These are phyloP conservation scores for Heliconius hewitsoni DNA, from an alignment of 1,140 invertebrate genomes.

Conservation along the genomic window DNA sequence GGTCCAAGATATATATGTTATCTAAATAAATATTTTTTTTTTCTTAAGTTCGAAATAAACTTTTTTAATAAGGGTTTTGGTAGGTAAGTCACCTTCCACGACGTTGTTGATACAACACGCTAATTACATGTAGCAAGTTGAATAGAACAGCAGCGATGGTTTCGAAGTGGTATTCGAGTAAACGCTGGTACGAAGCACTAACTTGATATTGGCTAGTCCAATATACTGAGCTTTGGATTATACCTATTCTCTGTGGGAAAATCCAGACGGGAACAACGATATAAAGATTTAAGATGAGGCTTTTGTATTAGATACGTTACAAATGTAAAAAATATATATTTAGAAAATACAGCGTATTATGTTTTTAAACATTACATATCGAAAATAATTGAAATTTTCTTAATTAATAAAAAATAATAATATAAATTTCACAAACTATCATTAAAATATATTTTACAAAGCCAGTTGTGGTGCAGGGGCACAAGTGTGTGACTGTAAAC, in stretches of 20 bases:
- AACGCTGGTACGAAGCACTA: slow-evolving; percentile 62
- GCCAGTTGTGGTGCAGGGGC: too few relatives aligned
- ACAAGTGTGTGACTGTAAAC: too few relatives aligned
- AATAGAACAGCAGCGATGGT: slow-evolving; percentile 10
- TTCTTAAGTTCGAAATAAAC: too few relatives aligned
- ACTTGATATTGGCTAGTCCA: slow-evolving; percentile 71
- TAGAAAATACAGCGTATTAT: neutral
- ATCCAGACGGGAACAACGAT: slow-evolving; percentile 41
- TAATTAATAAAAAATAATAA: too few relatives aligned
- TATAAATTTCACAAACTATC: too few relatives aligned
- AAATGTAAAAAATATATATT: neutral
- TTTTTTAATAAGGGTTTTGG: too few relatives aligned
- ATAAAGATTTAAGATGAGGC: slow-evolving; percentile 22
- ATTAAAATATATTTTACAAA: too few relatives aligned
- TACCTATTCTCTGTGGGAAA: slow-evolving; percentile 57
- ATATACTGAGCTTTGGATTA: slow-evolving; percentile 63
- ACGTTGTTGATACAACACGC: neutral
- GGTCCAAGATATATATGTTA: too few relatives aligned
- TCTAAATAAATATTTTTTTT: too few relatives aligned
- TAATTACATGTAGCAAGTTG: neutral
- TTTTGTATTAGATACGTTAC: neutral
- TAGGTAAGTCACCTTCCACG: too few relatives aligned
- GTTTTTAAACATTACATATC: too few relatives aligned
- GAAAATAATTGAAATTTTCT: too few relatives aligned
- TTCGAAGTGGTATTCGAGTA: slow-evolving; percentile 47